Base-by-base conservation (phyloP, 2,113 vertebrate species). In the Cepphus grylle region DNA sequence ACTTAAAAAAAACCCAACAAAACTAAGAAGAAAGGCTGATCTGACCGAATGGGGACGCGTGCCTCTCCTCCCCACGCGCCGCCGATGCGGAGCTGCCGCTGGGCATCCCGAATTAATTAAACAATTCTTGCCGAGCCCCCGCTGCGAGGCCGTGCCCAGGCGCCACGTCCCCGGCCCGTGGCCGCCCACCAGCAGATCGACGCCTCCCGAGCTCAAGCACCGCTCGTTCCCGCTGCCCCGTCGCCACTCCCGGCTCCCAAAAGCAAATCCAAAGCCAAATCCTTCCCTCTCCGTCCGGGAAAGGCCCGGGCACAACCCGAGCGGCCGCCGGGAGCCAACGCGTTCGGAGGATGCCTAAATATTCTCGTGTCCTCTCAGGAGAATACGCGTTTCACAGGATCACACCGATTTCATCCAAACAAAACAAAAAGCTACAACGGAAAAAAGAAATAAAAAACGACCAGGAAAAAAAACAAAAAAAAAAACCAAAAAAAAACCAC, bases 21-120 rank as follows among this genome's bases (percentile, higher is more conserved):
- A 69, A 55, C 4, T 0, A 38, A 30, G 8, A 53, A 49, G 29
- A 34, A 72, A 47, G 34, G 67, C 21, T 5, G n/a, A 36, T 23
- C 69, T 0, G 0, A 59, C 45, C 12, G 1, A n/a, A 34, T 0
- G 2, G 43, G 42, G 50, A 14, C 9, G 0, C n/a, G 49, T 21
- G 23, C 14, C 47, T 42, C 66, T 34, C 21, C 45, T 86, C 50
- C 59, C 65, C 62, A 18, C 2, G 2, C 12, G 3, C 18, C 1
- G 16, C 21, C 3, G 8, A 26, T 1, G 13, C 6, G 2, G 43
- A 86, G 67, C 32, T 3, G 2, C 61, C 4, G 1, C 1, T 4
- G 3, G 17, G 5, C 12, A 59, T 27, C 70, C 88, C 26, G 0
- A n/a, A 45, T 20, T 14, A 5, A 67, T 53, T 6, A 12, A 16